These are phyloP conservation scores for Zonotrichia albicollis DNA, from an alignment of 2,797 vertebrate genomes.

Conservation along the genomic window DNA sequence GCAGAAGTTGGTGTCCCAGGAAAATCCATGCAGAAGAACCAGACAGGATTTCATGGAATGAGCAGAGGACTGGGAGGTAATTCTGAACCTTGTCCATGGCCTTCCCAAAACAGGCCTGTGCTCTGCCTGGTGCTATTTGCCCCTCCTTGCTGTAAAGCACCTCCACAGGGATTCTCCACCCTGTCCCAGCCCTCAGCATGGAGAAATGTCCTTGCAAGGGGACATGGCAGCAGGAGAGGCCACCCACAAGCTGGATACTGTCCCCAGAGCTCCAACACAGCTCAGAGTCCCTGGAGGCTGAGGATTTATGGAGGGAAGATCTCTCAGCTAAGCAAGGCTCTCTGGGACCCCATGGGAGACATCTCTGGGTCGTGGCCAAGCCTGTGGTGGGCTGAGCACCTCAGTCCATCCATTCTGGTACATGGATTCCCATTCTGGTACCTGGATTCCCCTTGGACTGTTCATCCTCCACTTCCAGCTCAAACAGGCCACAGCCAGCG, in stretches of 20 bases:
- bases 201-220: background rate
- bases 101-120: background rate
- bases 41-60: background rate
- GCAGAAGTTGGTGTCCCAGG: background rate
- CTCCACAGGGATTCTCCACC: background rate
- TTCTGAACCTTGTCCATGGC: background rate
- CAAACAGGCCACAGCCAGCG: constrained; percentile 88
- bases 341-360: background rate
- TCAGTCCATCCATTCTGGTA: constrained; percentile 27
- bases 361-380: background rate
- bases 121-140: background rate
- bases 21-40: background rate
- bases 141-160: background rate
- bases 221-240: background rate
- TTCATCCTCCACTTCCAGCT: constrained; percentile 88
- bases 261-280: background rate
- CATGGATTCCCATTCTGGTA: constrained; percentile 71
- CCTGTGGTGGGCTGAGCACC: rapidly evolving
- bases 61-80: background rate
- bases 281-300: background rate
- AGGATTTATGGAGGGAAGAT: background rate
- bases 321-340: background rate
- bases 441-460: constrained; percentile 86
- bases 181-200: rapidly evolving
- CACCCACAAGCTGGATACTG: background rate